Base-by-base conservation (phyloP, 2,797 vertebrate genomes). In the Ceryle rudis region DNA sequence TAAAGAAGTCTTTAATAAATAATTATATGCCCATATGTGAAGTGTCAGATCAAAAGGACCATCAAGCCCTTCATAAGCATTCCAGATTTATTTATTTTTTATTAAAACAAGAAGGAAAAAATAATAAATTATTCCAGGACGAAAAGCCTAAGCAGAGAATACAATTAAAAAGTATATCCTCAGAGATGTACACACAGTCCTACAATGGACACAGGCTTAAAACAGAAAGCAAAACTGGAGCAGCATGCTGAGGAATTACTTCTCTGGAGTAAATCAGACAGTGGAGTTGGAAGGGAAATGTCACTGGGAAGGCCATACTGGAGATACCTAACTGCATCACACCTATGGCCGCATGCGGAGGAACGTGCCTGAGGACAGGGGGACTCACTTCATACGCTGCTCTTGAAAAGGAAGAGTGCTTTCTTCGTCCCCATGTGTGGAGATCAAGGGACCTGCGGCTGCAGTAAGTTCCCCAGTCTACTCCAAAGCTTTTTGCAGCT, bases 1-100 rank as follows among this genome's bases (percentile, higher is more conserved):
- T 95, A 49, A 85, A 96, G 84, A 95, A 95, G 46, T 88, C 86
- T 92, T 97, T 93, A 97, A 97, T 97, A 97, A 97, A 96, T 95
- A 96, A 97, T 96, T 90, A 89, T 62, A 31, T 62, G 81, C 58
- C 90, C 77, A 87, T 73, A 94, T 95, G 80, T 21, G 62, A 94
- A 93, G 86, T 66, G 74, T 94, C 81, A 96, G 95, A 97, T 97
- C 95, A 97, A 96, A 97, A 97, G 86, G 74, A 93, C 81, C 58
- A 87, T 85, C 57, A 51, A 58, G 35, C 21, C 74, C 89, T 94
- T 92, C 69, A 83, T 69, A 96, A 95, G 88, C 72, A 90, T 88
- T 94, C 90, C 58, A 67, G 41, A 90, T 89, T 80, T 91, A 92
- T 95, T 95, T 95, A 91, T 86, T 95, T 97, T 93, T 86, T 91